A percentile compares a stretch with the other conserved stretches of the same genome.
Evolutionary conservation across 2,888 invertebrate species (phyloP).

Genomic region (Esperia sulphurella): DNA sequence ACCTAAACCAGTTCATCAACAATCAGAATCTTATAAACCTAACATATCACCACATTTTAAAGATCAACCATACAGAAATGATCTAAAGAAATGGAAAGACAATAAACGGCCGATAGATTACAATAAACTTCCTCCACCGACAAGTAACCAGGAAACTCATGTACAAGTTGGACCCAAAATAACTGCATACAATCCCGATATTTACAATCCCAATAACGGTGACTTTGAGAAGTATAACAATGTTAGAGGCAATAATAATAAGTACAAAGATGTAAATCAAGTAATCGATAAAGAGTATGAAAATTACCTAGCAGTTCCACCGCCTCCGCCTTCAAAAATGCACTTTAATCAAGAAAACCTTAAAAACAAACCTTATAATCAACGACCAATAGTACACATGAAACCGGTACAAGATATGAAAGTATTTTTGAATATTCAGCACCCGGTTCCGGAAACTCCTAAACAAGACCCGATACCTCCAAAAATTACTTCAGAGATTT

Average conservation of each 20-base stretch:
- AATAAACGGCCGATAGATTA: slow-evolving; percentile 48
- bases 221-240: slow-evolving; percentile 52
- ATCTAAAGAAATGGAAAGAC: slow-evolving; percentile 60
- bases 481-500: slow-evolving; percentile 73
- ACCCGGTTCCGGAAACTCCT: slow-evolving; percentile 49
- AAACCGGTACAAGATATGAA: slow-evolving; percentile 72
- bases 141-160: slow-evolving; percentile 70
- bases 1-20: slow-evolving; percentile 32
- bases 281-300: slow-evolving; percentile 71
- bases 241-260: slow-evolving; percentile 29
- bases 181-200: slow-evolving; percentile 61
- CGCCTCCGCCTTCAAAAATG: slow-evolving; percentile 67
- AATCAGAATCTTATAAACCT: slow-evolving; percentile 34
- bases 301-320: slow-evolving; percentile 67
- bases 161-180: slow-evolving; percentile 68
- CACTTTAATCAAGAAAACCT: slow-evolving; percentile 48
- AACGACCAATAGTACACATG: slow-evolving; percentile 59
- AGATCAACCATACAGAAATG: slow-evolving; percentile 44
- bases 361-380: slow-evolving; percentile 49
- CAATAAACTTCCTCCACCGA: slow-evolving; percentile 61
- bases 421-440: slow-evolving; percentile 66
- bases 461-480: slow-evolving; percentile 50
- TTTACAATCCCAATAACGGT: slow-evolving; percentile 46
- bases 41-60: slow-evolving; percentile 32
- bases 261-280: slow-evolving; percentile 48